These are phyloP conservation scores for Molossus alvarezi DNA, from an alignment of 2,797 vertebrate genomes.

Conservation along the genomic window DNA sequence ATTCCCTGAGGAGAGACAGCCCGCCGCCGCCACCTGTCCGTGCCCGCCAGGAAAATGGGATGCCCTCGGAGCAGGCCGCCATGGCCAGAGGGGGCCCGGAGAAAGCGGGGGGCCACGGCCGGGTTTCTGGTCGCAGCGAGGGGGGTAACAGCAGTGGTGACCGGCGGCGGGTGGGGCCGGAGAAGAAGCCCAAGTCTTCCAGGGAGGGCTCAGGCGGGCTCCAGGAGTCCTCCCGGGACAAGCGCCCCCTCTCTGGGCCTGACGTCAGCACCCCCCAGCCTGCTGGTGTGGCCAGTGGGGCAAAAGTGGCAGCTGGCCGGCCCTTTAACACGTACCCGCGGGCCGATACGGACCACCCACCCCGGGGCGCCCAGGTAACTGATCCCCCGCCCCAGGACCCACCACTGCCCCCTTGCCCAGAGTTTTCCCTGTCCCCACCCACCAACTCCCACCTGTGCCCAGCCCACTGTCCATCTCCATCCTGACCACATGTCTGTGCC, in stretches of 20 bases:
- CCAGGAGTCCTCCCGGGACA: slow-evolving; percentile 93
- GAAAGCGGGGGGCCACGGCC: slow-evolving; percentile 88
- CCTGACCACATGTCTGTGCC: slow-evolving; percentile 59
- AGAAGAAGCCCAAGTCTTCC: slow-evolving; percentile 95
- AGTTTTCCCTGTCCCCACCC: neutral
- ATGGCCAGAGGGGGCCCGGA: slow-evolving; percentile 83
- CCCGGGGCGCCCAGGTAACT: slow-evolving; percentile 93
- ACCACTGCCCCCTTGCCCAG: rapidly evolving
- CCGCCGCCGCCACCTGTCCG: slow-evolving; percentile 93
- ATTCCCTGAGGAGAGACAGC: slow-evolving; percentile 95
- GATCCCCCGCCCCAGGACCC: neutral
- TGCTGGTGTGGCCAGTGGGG: slow-evolving; percentile 91
- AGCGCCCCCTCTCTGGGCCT: slow-evolving; percentile 96
- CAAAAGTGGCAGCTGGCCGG: slow-evolving; percentile 91
- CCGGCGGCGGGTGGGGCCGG: slow-evolving; percentile 87
- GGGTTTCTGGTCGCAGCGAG: slow-evolving; percentile 80
- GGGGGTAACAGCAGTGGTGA: slow-evolving; percentile 80
- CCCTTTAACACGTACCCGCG: slow-evolving; percentile 97
- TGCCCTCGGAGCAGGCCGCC: slow-evolving; percentile 87
- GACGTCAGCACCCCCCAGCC: slow-evolving; percentile 94
- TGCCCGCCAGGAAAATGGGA: slow-evolving; percentile 88
- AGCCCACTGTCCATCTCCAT: slow-evolving; percentile 66
- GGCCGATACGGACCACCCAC: slow-evolving; percentile 93
- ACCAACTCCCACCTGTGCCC: neutral
- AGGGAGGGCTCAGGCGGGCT: slow-evolving; percentile 90